These are phyloP conservation scores for Suricata suricatta DNA, from an alignment of 2,113 vertebrate species.

Conservation along the genomic window DNA sequence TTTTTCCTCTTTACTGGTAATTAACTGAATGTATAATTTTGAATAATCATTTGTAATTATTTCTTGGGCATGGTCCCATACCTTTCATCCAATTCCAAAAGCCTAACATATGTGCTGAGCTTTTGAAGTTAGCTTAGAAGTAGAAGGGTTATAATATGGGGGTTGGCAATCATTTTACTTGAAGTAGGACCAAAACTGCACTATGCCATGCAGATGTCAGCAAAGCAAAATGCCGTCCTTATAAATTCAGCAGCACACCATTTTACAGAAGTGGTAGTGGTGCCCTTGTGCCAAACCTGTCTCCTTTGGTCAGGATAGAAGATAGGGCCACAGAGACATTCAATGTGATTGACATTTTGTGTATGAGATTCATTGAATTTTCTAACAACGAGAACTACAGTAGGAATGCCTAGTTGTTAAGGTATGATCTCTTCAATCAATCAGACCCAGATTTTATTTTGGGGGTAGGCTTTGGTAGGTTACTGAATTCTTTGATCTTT, in stretches of 20 bases:
- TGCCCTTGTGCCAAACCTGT: background rate
- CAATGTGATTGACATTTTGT: background rate
- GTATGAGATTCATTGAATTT: background rate
- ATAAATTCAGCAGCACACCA: background rate
- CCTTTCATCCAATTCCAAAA: constrained; percentile 67
- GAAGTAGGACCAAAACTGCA: constrained; percentile 22
- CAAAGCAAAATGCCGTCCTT: background rate
- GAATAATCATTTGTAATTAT: constrained; percentile 76
- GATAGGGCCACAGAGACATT: background rate
- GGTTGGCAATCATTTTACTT: constrained; percentile 16
- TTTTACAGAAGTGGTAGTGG: background rate
- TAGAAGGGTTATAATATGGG: constrained; percentile 22
- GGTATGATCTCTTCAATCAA: background rate
- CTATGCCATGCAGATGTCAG: background rate
- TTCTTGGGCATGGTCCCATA: constrained; percentile 49
- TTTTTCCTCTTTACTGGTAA: constrained; percentile 24
- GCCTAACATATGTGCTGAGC: constrained; percentile 46
- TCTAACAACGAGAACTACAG: background rate
- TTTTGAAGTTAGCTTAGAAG: constrained; percentile 65
- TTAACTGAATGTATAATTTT: constrained; percentile 73
- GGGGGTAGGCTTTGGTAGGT: background rate
- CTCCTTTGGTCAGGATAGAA: background rate
- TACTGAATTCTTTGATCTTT: background rate
- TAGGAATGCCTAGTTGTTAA: background rate
- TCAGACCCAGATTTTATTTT: background rate